Percentiles rank a stretch among this genome's conserved stretches.
Evolutionary conservation across 2,888 invertebrate species (phyloP).

Genomic region (Lumbricus terrestris): DNA sequence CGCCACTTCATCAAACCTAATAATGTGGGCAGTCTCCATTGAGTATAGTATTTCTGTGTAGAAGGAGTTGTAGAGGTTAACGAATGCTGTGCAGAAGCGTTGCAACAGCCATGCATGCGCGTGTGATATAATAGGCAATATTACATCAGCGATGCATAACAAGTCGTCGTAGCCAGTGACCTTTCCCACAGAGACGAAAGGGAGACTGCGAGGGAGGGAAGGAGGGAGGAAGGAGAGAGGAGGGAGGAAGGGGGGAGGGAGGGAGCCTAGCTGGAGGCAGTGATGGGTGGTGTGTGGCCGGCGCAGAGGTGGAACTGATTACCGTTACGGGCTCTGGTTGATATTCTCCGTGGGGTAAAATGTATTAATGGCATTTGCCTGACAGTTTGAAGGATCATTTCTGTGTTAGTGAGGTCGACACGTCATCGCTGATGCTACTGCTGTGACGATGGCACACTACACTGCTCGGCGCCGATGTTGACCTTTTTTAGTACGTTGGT

Average conservation of each 20-base stretch:
- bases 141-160: not conserved
- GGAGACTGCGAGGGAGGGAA: no score
- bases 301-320: not conserved
- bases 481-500: not conserved
- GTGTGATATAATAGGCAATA: not conserved
- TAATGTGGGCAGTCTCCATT: no score
- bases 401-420: not conserved
- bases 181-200: not conserved
- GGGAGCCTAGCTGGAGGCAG: not conserved
- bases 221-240: no score
- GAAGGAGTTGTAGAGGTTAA: not conserved
- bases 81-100: not conserved
- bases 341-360: not conserved
- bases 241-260: no score
- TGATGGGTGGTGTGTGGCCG: not conserved
- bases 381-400: not conserved
- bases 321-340: not conserved
- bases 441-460: not conserved
- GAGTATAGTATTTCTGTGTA: no score
- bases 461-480: not conserved
- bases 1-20: no score
- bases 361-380: not conserved
- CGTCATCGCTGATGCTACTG: not conserved
- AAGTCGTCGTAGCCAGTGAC: not conserved
- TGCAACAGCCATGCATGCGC: no score